Base-by-base conservation (phyloP, 2,888 invertebrate species). In the Acanthococcus lagerstroemiae region DNA sequence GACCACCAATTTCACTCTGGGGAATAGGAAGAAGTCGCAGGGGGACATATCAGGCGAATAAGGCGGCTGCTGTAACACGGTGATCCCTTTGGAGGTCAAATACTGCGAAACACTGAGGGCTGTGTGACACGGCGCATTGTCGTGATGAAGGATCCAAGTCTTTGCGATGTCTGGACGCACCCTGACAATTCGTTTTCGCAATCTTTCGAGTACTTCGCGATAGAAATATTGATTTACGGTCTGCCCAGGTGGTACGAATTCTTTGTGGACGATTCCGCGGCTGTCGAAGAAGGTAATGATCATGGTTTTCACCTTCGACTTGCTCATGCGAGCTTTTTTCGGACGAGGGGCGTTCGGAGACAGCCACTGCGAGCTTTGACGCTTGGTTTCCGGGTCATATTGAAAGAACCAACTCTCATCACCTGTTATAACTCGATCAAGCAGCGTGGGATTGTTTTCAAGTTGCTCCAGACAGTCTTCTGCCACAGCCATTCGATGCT, bases 221-320 rank as follows among this genome's bases (percentile, higher is more conserved):
- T 58, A 66, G 24, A n/a, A n/a, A n/a, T n/a, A n/a, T n/a, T n/a
- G n/a, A n/a, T n/a, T 65, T 24, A 65, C 48, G 19, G 19, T 56
- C 46, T 65, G 46, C 12, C 55, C 30, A 24, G 24, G 46, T 25
- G 48, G 65, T 3, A 65, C 56, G n/a, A 57, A 68, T n/a, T 65
- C 30, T 52, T 67, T 67, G 25, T 58, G 60, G 9, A 68, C 48
- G 24, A 60, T 58, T 25, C 58, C 58, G 17, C 22, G 30, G 57
- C 65, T 58, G 22, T 66, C 58, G 55, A 46, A 61, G 54, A 61
- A 67, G 25, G 22, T 48, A 46, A 60, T 66, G 21, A 61, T 45
- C 66, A 60, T 66, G 30, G 37, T 52, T 81, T 96, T 95, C 74
- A 99, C 57, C n/a, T n/a, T n/a, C n/a, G n/a, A n/a, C n/a, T n/a